Percentiles rank a stretch among this genome's conserved stretches.
Evolutionary conservation across 2,113 vertebrate genomes (phyloP).

Genomic region (Benitochromis conjunctus): DNA sequence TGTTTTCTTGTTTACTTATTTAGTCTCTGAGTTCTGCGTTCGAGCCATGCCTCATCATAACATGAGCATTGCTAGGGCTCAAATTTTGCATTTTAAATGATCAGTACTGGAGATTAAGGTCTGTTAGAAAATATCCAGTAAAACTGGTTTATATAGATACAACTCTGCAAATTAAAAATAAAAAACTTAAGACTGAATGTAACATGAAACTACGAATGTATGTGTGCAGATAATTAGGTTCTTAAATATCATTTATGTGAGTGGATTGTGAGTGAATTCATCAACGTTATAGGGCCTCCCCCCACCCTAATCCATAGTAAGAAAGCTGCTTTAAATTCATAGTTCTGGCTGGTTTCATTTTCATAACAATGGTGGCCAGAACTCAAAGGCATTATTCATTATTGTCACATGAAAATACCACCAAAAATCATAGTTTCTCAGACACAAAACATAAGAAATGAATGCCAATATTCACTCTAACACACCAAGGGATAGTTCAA

Average conservation of each 20-base stretch:
- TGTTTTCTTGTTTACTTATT: neutral
- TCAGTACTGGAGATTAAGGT: neutral
- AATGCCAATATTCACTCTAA: neutral
- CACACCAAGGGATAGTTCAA: neutral
- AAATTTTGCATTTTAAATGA: neutral
- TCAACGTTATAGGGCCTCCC: neutral
- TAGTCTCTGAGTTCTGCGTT: neutral
- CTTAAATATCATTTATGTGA: neutral
- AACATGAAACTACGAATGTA: accelerated
- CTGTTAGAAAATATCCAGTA: neutral
- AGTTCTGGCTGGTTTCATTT: neutral
- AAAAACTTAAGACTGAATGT: neutral
- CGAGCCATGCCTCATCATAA: neutral
- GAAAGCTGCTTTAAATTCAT: neutral
- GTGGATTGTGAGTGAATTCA: neutral
- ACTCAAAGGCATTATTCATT: neutral
- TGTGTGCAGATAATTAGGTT: accelerated
- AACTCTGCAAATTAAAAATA: neutral
- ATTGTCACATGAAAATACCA: neutral
- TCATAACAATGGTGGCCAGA: neutral
- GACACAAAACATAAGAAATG: neutral
- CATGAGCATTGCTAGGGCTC: neutral
- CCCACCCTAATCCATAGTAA: neutral
- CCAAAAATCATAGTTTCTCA: too few relatives aligned
- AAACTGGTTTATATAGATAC: neutral